Percentiles rank a stretch among this genome's conserved stretches.
phyloP scores from a whole-genome alignment of 35 echinoderm and acorn worm genomes.

The Stichopus chloronotus region DNA sequence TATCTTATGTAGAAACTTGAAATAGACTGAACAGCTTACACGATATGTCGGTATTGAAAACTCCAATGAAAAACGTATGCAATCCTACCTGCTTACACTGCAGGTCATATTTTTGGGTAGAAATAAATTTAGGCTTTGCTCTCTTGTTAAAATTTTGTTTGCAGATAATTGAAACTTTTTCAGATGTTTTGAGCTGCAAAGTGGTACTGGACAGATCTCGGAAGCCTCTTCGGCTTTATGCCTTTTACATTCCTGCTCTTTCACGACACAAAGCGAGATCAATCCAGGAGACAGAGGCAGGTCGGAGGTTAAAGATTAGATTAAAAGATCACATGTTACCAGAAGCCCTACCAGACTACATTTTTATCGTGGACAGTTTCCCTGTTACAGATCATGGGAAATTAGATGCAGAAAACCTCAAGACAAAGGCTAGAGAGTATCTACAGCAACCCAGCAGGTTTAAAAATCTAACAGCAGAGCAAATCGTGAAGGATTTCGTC shows the following conservation, averaged over 20 bases:
- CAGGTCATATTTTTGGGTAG: too few relatives aligned
- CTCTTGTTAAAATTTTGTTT: not conserved
- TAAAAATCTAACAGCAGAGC: not conserved
- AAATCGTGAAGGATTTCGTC: not conserved
- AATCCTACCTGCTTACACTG: too few relatives aligned
- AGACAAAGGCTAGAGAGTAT: slow-evolving; percentile 5
- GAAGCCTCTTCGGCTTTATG: slow-evolving; percentile 37
- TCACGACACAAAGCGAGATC: not conserved
- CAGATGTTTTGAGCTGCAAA: slow-evolving; percentile 55
- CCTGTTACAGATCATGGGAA: slow-evolving; percentile 88
- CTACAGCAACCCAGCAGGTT: not conserved
- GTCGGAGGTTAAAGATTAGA: not conserved
- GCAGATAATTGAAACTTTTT: slow-evolving; percentile 64
- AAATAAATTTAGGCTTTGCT: too few relatives aligned
- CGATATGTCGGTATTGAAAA: too few relatives aligned
- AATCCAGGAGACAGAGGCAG: not conserved
- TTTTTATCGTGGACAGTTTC: slow-evolving; percentile 34
- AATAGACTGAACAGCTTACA: too few relatives aligned
- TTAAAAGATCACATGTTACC: slow-evolving; percentile 53
- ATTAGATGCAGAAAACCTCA: slow-evolving; percentile 51
- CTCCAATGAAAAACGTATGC: too few relatives aligned
- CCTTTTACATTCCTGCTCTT: slow-evolving; percentile 30
- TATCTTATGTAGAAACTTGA: too few relatives aligned
- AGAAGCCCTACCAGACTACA: slow-evolving; percentile 70
- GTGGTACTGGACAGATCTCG: slow-evolving; percentile 40